These are phyloP conservation scores for Seira musarum DNA, from an alignment of 2,888 invertebrate genomes.

Conservation along the genomic window DNA sequence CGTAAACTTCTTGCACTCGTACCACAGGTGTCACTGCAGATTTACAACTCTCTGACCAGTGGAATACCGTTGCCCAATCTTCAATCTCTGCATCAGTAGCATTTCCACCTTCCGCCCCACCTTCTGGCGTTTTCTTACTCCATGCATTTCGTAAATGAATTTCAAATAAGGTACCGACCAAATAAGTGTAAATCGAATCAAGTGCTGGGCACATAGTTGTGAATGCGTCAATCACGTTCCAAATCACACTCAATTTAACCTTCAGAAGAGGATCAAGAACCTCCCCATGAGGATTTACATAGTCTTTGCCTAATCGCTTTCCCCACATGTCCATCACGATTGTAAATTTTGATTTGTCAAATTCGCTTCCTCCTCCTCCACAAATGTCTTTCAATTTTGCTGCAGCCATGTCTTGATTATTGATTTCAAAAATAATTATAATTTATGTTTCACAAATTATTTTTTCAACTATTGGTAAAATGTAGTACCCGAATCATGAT, in stretches of 20 bases:
- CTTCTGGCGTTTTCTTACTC: too few species aligned
- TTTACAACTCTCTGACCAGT: background rate
- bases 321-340: slow-evolving; percentile 42
- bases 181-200: slow-evolving; percentile 33
- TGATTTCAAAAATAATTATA: background rate
- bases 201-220: slow-evolving; percentile 15
- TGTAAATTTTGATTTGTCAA: slow-evolving; percentile 32
- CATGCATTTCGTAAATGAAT: slow-evolving; percentile 30
- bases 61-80: background rate
- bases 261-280: background rate
- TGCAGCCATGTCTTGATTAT: slow-evolving; percentile 26
- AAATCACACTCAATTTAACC: slow-evolving; percentile 11
- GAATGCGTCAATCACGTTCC: slow-evolving; percentile 22
- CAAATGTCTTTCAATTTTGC: slow-evolving; percentile 31
- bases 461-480: slow-evolving; percentile 5
- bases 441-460: background rate
- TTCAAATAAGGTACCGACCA: slow-evolving; percentile 22
- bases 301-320: slow-evolving; percentile 7
- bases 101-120: background rate
- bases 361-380: slow-evolving; percentile 24
- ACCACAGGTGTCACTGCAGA: background rate
- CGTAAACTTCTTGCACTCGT: background rate
- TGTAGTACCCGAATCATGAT: slow-evolving; percentile 21
- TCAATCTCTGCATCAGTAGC: background rate
- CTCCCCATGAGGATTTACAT: background rate